Percentiles rank a stretch among this genome's conserved stretches.
Evolutionary conservation across 2,113 vertebrate genomes (phyloP).

Genomic region (Larimichthys crocea): DNA sequence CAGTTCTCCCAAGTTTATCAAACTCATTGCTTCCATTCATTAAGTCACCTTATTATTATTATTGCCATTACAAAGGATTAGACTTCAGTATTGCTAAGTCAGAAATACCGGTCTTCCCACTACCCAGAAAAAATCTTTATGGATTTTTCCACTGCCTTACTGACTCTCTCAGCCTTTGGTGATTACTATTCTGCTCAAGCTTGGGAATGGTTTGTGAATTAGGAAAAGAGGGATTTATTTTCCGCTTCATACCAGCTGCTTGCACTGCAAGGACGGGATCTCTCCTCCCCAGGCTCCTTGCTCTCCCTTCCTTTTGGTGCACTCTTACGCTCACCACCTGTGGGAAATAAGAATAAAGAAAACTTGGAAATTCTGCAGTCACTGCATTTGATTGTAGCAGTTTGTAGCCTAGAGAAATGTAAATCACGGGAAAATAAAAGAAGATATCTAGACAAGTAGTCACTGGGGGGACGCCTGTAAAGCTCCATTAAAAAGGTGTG

Average conservation of each 20-base stretch:
- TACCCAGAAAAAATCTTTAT: constrained; percentile 49
- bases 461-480: constrained; percentile 7
- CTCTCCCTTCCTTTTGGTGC: constrained; percentile 53
- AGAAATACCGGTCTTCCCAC: constrained; percentile 56
- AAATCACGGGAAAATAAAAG: constrained; percentile 12
- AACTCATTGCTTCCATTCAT: constrained; percentile 63
- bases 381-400: constrained; percentile 5
- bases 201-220: constrained; percentile 76
- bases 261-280: constrained; percentile 64
- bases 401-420: constrained; percentile 7
- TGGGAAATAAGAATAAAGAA: constrained; percentile 37
- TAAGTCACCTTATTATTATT: constrained; percentile 66
- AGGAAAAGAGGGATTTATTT: constrained; percentile 72
- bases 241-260: constrained; percentile 78
- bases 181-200: constrained; percentile 61
- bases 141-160: constrained; percentile 67
- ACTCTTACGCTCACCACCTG: constrained; percentile 67
- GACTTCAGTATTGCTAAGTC: constrained; percentile 41
- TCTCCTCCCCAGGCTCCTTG: constrained; percentile 73
- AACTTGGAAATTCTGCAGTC: constrained; percentile 12
- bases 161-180: constrained; percentile 39
- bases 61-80: constrained; percentile 77
- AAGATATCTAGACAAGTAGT: constrained; percentile 11
- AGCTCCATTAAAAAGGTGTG: constrained; percentile 36
- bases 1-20: constrained; percentile 59